These are phyloP conservation scores for Pedetes capensis DNA, from an alignment of 2,113 vertebrate species.

Conservation along the genomic window DNA sequence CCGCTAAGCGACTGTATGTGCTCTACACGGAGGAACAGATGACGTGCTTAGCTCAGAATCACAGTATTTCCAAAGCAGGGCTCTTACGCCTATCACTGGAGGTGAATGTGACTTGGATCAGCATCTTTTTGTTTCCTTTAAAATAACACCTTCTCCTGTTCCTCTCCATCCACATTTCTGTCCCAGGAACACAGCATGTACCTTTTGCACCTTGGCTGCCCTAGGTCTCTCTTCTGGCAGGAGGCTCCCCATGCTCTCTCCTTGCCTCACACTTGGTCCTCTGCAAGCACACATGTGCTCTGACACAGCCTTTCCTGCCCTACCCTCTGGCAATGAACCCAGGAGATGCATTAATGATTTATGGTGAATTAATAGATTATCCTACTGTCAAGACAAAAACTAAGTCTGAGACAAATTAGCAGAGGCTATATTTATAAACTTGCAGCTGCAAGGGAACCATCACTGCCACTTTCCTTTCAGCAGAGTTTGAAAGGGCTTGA, in stretches of 20 bases:
- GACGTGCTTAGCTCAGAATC: not conserved
- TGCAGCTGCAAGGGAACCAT: not conserved
- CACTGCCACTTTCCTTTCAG: not conserved
- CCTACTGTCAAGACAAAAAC: slow-evolving; percentile 11
- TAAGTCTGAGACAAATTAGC: slow-evolving; percentile 26
- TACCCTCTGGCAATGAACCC: not conserved
- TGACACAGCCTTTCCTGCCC: not conserved
- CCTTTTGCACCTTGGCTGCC: not conserved
- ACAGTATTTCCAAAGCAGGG: not conserved
- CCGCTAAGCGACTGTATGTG: not conserved
- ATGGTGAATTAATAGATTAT: slow-evolving; percentile 15
- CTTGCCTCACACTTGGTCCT: not conserved
- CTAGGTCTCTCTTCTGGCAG: not conserved
- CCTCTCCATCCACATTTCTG: not conserved
- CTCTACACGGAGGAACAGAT: not conserved
- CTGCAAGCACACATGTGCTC: not conserved
- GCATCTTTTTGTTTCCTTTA: not conserved
- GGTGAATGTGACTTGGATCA: not conserved
- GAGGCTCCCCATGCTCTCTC: not conserved
- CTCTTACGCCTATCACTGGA: not conserved
- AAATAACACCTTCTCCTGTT: not conserved
- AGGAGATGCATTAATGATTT: not conserved
- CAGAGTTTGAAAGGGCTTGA: not conserved
- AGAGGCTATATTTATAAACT: slow-evolving; percentile 16
- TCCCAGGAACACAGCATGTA: not conserved